Conservation (phyloP, 1,140 invertebrate genomes). For the Trypoxylus dichotomus region DNA sequence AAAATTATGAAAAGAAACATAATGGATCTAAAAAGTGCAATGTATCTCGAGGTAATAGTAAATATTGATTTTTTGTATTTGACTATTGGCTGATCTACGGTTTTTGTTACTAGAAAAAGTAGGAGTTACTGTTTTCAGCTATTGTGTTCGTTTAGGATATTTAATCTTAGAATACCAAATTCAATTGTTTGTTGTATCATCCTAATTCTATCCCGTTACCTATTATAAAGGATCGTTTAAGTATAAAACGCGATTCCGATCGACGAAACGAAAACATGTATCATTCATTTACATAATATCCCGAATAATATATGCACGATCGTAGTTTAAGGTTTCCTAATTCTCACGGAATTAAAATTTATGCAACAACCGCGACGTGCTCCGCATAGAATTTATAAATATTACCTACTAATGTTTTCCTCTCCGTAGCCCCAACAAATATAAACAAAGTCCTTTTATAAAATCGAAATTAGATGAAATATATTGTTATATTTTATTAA, state of each 20-base stretch:
- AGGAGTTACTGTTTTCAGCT: slow-evolving; percentile 16
- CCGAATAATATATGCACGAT: not conserved
- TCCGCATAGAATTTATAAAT: too few species aligned
- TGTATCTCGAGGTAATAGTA: slow-evolving; percentile 27
- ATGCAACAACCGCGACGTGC: too few species aligned
- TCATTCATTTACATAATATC: not conserved
- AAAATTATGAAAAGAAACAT: slow-evolving; percentile 30
- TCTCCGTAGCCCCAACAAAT: too few species aligned
- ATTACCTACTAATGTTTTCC: too few species aligned
- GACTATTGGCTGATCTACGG: slow-evolving; percentile 15
- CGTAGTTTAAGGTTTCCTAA: not conserved
- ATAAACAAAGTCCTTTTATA: too few species aligned
- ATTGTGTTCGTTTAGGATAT: slow-evolving; percentile 7
- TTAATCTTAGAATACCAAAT: slow-evolving; percentile 24
- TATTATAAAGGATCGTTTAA: not conserved
- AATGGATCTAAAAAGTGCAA: slow-evolving; percentile 30
- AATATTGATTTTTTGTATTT: slow-evolving; percentile 30
- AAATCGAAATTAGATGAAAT: too few species aligned
- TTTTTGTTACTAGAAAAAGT: slow-evolving; percentile 1
- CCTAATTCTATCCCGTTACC: slow-evolving; percentile 6
- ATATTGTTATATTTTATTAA: too few species aligned
- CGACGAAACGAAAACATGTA: not conserved
- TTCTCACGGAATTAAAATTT: too few species aligned
- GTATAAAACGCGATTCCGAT: not conserved
- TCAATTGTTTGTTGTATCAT: not conserved